Base-by-base conservation (phyloP, 2,797 vertebrate genomes). In the Pagetopsis macropterus region DNA sequence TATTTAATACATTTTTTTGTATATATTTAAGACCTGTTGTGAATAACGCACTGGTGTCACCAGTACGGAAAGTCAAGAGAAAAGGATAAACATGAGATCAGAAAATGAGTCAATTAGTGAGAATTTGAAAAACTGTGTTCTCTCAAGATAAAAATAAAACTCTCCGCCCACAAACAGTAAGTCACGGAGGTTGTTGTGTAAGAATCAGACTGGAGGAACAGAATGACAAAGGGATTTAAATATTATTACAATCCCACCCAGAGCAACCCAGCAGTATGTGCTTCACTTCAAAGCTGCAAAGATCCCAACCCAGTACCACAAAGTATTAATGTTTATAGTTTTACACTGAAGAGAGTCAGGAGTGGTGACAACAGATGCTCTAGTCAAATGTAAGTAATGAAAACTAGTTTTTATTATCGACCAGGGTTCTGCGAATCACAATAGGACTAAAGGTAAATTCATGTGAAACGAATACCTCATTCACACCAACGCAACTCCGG, bases 221-320 rank as follows among this genome's bases (percentile, higher is more conserved):
- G 1, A n/a, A 61, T 27, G 44, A 19, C 5, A 54, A 0, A 1
- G 12, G 37, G 12, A 52, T 23, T 48, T 41, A 7, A 2, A 14
- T 44, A 4, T 57, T 54, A 2, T 7, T 52, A 41, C 43, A 58
- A 21, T 65, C 79, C 70, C 72, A 51, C 70, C 79, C 77, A 81
- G 46, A 63, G 14, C 14, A 52, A 74, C 74, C 68, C 4, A 57
- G 15, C n/a, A 77, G 2, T 16, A 41, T 9, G 6, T 0, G 43
- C 13, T 75, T 76, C 45, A 65, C 43, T 66, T 63, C 2, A 43
- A 46, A 40, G 69, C 72, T 41, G 40, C 74, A 83, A 58, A 58
- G 1, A 69, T 31, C 59, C 82, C 80, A 76, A 76, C 78, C 80
- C 78, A 67, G 33, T 19, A 51, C 61, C 49, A 81, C 23, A 33